A percentile compares a stretch with the other conserved stretches of the same genome.
Evolutionary conservation across 2,113 vertebrate species (phyloP).

Genomic region (Salminus brasiliensis): DNA sequence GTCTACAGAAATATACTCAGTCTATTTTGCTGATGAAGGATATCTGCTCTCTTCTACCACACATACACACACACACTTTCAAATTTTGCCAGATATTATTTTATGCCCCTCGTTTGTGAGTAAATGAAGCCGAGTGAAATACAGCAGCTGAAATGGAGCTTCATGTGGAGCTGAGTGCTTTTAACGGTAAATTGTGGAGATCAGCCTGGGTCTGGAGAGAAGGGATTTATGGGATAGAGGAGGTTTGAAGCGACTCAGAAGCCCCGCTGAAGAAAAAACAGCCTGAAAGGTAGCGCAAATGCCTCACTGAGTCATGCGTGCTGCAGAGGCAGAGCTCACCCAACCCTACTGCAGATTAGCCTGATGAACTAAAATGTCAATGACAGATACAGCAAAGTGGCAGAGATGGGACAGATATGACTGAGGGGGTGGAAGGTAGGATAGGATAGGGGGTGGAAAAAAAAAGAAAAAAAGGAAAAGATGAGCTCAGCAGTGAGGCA

Average conservation of each 20-base stretch:
- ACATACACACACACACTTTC: neutral
- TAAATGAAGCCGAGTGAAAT: neutral
- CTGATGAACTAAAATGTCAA: constrained; percentile 28
- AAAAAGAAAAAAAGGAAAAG: no score
- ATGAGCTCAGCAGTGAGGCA: neutral
- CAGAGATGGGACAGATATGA: neutral
- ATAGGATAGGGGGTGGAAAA: neutral
- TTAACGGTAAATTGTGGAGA: constrained; percentile 12
- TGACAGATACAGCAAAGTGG: constrained; percentile 6
- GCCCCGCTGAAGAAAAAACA: neutral
- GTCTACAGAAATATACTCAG: constrained; percentile 3
- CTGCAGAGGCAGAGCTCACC: neutral
- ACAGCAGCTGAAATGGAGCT: neutral
- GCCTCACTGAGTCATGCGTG: neutral
- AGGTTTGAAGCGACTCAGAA: constrained; percentile 25
- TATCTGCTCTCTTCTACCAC: neutral
- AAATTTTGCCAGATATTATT: neutral
- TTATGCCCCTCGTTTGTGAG: neutral
- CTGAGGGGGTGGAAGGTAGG: neutral
- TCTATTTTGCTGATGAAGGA: constrained; percentile 11
- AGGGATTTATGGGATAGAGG: constrained; percentile 27
- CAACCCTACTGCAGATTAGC: neutral
- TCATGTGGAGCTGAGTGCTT: neutral
- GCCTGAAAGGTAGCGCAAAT: neutral
- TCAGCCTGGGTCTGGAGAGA: constrained; percentile 8